Evolutionary conservation across 2,113 vertebrate genomes (phyloP).

Genomic region (cattle (Bos taurus)): DNA sequence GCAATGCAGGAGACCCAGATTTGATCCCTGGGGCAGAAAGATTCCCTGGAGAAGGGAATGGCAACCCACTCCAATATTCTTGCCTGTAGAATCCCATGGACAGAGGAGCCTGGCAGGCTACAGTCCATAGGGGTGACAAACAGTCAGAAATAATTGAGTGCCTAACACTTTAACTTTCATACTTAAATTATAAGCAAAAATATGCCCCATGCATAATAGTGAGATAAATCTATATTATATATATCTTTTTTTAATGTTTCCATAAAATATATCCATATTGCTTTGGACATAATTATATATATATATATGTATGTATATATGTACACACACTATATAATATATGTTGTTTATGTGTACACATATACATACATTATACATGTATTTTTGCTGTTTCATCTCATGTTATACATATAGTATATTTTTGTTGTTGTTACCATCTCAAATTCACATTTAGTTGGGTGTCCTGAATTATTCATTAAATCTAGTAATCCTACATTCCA

Average conservation of each 20-base stretch:
- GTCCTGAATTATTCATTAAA: background rate
- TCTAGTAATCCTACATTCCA: background rate
- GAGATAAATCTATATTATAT: background rate
- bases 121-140: background rate
- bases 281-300: background rate
- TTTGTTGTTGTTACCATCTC: background rate
- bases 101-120: background rate
- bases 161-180: background rate
- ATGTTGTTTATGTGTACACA: background rate
- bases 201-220: background rate
- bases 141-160: background rate
- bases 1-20: background rate
- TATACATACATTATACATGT: background rate
- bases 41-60: background rate
- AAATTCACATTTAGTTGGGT: background rate
- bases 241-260: background rate
- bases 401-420: background rate
- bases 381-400: background rate
- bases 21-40: background rate
- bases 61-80: background rate
- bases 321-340: background rate
- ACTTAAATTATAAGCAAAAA: background rate
- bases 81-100: background rate
- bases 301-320: background rate
- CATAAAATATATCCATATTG: background rate